phyloP scores from a whole-genome alignment of 2,797 vertebrate genomes.

The Danio tinwini region DNA sequence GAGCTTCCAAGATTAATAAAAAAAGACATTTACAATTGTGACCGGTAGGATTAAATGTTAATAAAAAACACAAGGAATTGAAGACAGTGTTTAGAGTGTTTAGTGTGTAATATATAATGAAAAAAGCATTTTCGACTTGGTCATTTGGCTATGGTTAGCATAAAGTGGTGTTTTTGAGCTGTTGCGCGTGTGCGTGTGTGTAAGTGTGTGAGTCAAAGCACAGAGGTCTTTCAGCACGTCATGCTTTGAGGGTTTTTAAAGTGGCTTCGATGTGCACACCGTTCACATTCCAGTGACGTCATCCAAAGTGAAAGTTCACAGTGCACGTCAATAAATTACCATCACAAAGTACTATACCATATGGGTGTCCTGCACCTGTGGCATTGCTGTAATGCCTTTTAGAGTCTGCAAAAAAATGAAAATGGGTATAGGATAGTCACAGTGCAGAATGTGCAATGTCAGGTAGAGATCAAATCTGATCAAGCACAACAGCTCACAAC shows the following conservation, averaged over 20 bases:
- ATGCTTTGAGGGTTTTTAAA: constrained; percentile 10
- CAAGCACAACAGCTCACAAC: no score
- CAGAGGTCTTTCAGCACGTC: background rate
- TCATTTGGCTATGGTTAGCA: background rate
- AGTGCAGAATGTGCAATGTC: no score
- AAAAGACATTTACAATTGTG: no score
- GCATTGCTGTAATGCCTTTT: background rate
- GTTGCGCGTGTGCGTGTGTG: constrained; percentile 6
- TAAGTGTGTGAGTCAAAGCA: background rate
- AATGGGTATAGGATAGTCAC: no score
- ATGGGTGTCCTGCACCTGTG: background rate
- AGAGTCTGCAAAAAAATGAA: background rate
- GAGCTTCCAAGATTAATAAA: no score
- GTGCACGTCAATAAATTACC: constrained; percentile 43
- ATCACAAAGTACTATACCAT: constrained; percentile 16
- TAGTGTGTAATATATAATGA: background rate
- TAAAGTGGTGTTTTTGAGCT: background rate
- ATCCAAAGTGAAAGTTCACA: constrained; percentile 14
- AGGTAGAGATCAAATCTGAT: no score
- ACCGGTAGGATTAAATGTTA: background rate
- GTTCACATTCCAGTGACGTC: constrained; percentile 9
- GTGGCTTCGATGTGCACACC: constrained; percentile 9
- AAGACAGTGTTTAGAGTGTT: background rate
- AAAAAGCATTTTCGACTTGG: background rate
- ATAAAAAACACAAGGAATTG: background rate